These are phyloP conservation scores for Trematomus bernacchii DNA, from an alignment of 2,797 vertebrate genomes.

Conservation along the genomic window DNA sequence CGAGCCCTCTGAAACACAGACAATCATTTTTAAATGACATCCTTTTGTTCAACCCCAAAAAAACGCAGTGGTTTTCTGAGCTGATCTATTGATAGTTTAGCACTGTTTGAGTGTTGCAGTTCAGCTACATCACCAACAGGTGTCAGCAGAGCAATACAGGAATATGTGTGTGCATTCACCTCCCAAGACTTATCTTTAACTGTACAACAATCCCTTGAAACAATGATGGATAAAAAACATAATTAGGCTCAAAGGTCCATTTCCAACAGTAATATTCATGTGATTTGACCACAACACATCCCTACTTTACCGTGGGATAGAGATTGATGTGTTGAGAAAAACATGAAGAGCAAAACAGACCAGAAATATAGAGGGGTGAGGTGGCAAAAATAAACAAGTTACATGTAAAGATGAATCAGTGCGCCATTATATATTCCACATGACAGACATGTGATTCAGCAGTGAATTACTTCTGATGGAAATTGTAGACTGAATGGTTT, in stretches of 20 bases:
- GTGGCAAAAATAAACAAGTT: not conserved
- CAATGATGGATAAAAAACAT: not conserved
- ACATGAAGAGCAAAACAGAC: not conserved
- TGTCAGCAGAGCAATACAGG: constrained; percentile 66
- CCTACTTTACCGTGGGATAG: not conserved
- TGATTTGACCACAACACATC: not conserved
- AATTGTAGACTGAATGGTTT: constrained; percentile 27
- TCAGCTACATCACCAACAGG: constrained; percentile 80
- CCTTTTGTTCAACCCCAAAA: not conserved
- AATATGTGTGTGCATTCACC: not conserved
- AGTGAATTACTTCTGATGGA: constrained; percentile 22
- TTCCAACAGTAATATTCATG: not conserved
- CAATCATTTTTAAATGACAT: not conserved
- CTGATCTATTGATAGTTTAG: not conserved
- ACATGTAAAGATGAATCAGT: not conserved
- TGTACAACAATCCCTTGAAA: not conserved
- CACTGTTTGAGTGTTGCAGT: constrained; percentile 37
- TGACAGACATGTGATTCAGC: constrained; percentile 27
- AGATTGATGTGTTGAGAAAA: not conserved
- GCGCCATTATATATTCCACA: not conserved
- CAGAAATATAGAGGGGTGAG: not conserved
- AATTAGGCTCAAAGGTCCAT: not conserved
- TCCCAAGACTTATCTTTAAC: not conserved
- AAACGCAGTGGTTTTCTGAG: not conserved
- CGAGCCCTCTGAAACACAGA: constrained; percentile 88